These are phyloP conservation scores for Streblospio benedicti DNA, from an alignment of 1,140 invertebrate species.

Conservation along the genomic window DNA sequence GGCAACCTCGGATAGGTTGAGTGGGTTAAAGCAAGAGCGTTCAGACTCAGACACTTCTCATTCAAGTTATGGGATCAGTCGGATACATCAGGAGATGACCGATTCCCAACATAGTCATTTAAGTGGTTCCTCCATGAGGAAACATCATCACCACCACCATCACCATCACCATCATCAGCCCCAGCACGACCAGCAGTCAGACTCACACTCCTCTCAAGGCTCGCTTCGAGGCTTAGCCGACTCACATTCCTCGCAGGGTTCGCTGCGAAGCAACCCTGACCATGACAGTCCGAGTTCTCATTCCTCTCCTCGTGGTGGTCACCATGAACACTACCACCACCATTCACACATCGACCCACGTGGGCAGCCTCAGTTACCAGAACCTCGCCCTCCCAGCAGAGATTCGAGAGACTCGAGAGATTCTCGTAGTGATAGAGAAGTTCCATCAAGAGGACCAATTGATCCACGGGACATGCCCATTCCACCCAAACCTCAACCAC, in stretches of 20 bases:
- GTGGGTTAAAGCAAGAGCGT: slow-evolving; percentile 24
- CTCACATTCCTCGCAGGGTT: slow-evolving; percentile 39
- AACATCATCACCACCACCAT: slow-evolving; percentile 26
- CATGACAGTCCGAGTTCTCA: slow-evolving; percentile 8
- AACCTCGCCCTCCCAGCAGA: not conserved
- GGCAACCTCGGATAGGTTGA: slow-evolving; percentile 1
- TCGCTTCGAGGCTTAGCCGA: slow-evolving; percentile 44
- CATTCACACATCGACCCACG: not conserved
- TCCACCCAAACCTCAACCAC: too few species aligned
- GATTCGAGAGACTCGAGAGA: too few species aligned
- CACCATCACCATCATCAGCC: slow-evolving; percentile 40
- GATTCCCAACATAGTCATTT: not conserved
- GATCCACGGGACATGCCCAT: too few species aligned
- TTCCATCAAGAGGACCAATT: too few species aligned
- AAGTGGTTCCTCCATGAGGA: slow-evolving; percentile 3
- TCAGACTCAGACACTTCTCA: slow-evolving; percentile 44
- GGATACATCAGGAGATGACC: slow-evolving; percentile 12
- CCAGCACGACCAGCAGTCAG: slow-evolving; percentile 48
- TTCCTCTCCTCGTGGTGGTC: not conserved
- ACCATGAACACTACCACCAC: not conserved
- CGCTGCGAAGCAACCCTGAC: slow-evolving; percentile 23
- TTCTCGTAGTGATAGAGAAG: too few species aligned
- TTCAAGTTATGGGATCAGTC: slow-evolving; percentile 24
- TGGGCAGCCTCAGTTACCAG: not conserved
- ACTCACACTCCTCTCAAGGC: slow-evolving; percentile 46